phyloP scores from a whole-genome alignment of 1,140 invertebrate species.

The Rhopalosiphum maidis region DNA sequence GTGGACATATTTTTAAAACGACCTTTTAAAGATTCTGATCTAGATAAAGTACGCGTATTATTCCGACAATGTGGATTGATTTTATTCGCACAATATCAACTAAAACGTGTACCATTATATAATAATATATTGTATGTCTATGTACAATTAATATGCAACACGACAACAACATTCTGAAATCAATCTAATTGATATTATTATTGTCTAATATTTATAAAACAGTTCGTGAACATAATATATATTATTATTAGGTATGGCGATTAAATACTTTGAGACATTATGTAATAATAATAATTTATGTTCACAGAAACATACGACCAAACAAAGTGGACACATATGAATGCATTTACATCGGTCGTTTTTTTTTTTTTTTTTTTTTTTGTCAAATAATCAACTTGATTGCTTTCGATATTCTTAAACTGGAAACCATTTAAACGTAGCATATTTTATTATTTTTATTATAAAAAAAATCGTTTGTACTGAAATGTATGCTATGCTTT shows the following conservation, averaged over 20 bases:
- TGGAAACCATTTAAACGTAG: background rate
- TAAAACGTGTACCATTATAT: background rate
- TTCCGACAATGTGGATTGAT: background rate
- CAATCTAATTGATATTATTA: background rate
- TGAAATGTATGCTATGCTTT: background rate
- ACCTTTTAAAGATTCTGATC: background rate
- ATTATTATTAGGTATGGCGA: background rate
- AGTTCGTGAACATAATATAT: background rate
- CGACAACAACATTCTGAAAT: background rate
- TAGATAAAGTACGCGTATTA: background rate
- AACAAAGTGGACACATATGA: background rate
- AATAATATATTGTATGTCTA: background rate
- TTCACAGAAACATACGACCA: background rate
- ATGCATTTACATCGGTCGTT: background rate
- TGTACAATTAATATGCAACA: background rate
- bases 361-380: background rate
- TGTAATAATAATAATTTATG: conserved; percentile 27
- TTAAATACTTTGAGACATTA: background rate
- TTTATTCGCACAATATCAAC: background rate
- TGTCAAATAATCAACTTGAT: background rate
- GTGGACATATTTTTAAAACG: background rate
- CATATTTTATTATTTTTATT: background rate
- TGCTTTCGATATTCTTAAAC: background rate
- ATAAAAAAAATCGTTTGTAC: background rate
- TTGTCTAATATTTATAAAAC: conserved; percentile 8